A percentile compares a stretch with the other conserved stretches of the same genome.
Conservation (phyloP, 2,113 vertebrate species). For the Notarius quadriscutis region DNA sequence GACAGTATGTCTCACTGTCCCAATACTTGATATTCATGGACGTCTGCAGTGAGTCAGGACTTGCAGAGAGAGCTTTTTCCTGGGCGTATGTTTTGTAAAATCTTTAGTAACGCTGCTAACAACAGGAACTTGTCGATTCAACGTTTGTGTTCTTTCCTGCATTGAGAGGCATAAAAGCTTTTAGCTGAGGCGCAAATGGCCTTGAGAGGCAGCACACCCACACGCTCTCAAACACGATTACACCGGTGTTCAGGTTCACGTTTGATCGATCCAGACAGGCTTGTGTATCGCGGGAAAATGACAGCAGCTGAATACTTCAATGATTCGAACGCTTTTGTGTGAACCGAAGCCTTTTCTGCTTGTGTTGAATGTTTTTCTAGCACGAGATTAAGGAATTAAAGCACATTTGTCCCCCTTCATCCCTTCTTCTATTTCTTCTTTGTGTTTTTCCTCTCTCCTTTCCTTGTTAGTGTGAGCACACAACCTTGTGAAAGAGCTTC, state of each 20-base stretch:
- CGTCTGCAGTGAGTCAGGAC: not conserved
- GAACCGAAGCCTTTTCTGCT: not conserved
- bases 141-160: slow-evolving; percentile 60
- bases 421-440: too few species aligned
- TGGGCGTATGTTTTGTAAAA: not conserved
- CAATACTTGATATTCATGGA: not conserved
- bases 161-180: slow-evolving; percentile 61
- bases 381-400: not conserved
- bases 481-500: too few species aligned
- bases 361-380: not conserved
- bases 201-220: slow-evolving; percentile 10
- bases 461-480: not conserved
- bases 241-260: not conserved
- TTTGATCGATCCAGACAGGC: slow-evolving; percentile 18
- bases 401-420: not conserved
- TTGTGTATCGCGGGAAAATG: not conserved
- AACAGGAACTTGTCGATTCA: slow-evolving; percentile 9
- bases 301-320: not conserved
- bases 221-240: slow-evolving; percentile 3
- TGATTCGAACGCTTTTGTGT: not conserved
- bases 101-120: not conserved
- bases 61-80: not conserved
- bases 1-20: not conserved
- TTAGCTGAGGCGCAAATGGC: not conserved
- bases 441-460: not conserved